Evolutionary conservation across 2,888 invertebrate species (phyloP).

Genomic region (Lagria hirta): DNA sequence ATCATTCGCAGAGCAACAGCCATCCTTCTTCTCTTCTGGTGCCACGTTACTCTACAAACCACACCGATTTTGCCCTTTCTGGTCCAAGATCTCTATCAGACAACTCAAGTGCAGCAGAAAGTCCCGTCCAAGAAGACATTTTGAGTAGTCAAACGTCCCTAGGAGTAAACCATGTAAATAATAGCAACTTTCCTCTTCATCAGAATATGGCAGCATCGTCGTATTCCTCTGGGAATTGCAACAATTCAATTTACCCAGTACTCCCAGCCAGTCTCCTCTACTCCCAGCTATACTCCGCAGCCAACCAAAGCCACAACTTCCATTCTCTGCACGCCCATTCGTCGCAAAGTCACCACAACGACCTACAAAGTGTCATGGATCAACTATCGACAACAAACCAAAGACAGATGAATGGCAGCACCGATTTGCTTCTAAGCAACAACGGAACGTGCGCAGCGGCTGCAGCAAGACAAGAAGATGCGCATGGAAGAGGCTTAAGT

Average conservation of each 20-base stretch:
- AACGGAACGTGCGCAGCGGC: constrained; percentile 64
- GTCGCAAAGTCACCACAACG: constrained; percentile 60
- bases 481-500: constrained; percentile 50
- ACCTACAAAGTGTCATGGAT: constrained; percentile 75
- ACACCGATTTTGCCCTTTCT: constrained; percentile 65
- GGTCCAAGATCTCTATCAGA: constrained; percentile 79
- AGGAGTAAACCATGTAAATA: constrained; percentile 38
- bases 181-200: constrained; percentile 64
- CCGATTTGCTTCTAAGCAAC: constrained; percentile 58
- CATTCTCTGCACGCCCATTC: constrained; percentile 67
- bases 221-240: constrained; percentile 65
- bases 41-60: constrained; percentile 67
- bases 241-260: constrained; percentile 75
- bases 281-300: constrained; percentile 80
- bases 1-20: constrained; percentile 51
- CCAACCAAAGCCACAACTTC: constrained; percentile 73
- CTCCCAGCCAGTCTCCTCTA: constrained; percentile 80
- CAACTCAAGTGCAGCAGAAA: constrained; percentile 80
- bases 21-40: constrained; percentile 61
- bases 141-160: constrained; percentile 60
- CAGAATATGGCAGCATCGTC: constrained; percentile 50
- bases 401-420: constrained; percentile 55
- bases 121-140: constrained; percentile 78
- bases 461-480: constrained; percentile 61
- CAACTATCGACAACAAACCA: constrained; percentile 61